phyloP scores from a whole-genome alignment of 2,113 vertebrate species.

The Archilochus colubris region DNA sequence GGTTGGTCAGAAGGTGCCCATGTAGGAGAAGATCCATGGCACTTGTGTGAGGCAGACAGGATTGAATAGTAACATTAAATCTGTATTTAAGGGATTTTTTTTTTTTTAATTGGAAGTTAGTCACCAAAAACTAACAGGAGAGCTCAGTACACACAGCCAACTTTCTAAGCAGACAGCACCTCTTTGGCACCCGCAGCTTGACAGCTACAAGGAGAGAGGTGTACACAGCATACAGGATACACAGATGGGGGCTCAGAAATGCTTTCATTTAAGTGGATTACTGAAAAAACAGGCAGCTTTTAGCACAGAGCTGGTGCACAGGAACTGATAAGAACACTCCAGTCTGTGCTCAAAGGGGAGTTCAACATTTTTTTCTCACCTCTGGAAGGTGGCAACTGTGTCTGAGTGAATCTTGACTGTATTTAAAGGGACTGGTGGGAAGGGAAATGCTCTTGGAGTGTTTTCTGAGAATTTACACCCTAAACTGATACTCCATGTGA shows the following conservation, averaged over 20 bases:
- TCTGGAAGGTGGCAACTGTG: background rate
- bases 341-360: background rate
- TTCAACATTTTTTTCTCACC: background rate
- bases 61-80: background rate
- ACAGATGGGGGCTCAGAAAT: background rate
- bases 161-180: background rate
- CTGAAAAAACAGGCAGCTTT: background rate
- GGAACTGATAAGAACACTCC: background rate
- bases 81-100: background rate
- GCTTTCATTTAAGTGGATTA: background rate
- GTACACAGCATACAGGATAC: background rate
- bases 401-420: background rate
- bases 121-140: background rate
- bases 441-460: background rate
- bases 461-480: background rate
- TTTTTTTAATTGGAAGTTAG: background rate
- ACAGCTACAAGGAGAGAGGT: background rate
- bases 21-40: background rate
- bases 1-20: background rate
- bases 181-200: background rate
- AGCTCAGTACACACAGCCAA: background rate
- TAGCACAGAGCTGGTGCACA: background rate
- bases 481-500: background rate
- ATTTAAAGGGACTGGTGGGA: background rate
- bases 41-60: rapidly evolving